phyloP scores from a whole-genome alignment of 2,888 invertebrate species.

The Drosophila differens region DNA sequence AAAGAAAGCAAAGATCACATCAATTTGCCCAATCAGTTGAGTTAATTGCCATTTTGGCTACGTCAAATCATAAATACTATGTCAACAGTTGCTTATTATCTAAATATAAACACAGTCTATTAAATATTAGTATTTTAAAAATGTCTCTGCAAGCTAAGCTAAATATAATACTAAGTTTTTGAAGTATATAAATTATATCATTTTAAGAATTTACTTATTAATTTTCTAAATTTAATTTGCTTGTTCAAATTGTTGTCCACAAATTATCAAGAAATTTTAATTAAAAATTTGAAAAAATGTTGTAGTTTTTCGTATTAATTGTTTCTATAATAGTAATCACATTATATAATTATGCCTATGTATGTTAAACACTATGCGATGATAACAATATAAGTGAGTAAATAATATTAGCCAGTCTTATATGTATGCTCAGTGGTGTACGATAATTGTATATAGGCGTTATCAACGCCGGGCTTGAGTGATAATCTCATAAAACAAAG shows the following conservation, averaged over 20 bases:
- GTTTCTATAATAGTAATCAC: not conserved
- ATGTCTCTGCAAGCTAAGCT: not conserved
- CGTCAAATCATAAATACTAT: slow-evolving; percentile 1
- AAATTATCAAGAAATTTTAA: not conserved
- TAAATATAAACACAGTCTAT: slow-evolving; percentile 6
- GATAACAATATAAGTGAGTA: not conserved
- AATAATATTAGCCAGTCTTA: slow-evolving; percentile 11
- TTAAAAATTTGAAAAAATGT: not conserved
- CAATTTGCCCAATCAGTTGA: slow-evolving; percentile 25
- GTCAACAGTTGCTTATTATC: not conserved
- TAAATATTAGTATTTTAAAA: not conserved
- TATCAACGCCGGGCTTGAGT: slow-evolving; percentile 36
- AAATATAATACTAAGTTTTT: not conserved
- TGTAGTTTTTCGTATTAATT: not conserved
- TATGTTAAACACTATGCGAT: not conserved
- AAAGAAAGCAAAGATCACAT: slow-evolving; percentile 26
- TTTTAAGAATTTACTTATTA: not conserved
- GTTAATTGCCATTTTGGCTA: slow-evolving; percentile 20
- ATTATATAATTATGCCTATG: not conserved
- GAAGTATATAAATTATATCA: not conserved
- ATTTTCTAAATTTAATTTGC: not conserved
- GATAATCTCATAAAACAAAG: slow-evolving; percentile 54
- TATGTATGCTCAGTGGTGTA: slow-evolving; percentile 48
- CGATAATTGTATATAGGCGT: slow-evolving; percentile 19
- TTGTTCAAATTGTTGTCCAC: not conserved